These are phyloP conservation scores for Nothocercus julius DNA, from an alignment of 2,113 vertebrate species.

Conservation along the genomic window DNA sequence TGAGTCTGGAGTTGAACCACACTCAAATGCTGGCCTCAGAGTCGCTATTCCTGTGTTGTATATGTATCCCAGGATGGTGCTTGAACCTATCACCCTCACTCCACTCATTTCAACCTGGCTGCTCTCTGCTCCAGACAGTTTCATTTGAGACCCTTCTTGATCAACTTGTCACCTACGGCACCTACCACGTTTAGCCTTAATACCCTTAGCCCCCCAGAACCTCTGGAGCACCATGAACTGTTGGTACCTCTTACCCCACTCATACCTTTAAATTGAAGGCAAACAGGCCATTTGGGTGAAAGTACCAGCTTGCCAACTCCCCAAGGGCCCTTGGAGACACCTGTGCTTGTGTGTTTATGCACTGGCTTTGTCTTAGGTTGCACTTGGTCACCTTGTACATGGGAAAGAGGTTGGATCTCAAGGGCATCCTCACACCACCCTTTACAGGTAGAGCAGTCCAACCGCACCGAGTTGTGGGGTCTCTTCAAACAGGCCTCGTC, in stretches of 20 bases:
- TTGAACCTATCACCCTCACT: neutral
- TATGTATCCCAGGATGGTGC: neutral
- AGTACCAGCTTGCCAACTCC: neutral
- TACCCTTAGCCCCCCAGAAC: neutral
- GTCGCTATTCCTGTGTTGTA: neutral
- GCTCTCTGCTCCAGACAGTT: neutral
- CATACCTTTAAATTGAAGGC: neutral
- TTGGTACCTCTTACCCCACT: neutral
- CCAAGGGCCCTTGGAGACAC: neutral
- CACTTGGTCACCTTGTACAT: neutral
- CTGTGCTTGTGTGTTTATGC: neutral
- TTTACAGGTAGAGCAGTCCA: neutral
- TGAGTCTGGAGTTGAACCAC: neutral
- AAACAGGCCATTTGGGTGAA: neutral
- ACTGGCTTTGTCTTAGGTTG: neutral
- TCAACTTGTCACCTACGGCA: neutral
- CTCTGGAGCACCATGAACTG: neutral
- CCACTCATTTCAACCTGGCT: neutral
- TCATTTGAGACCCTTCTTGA: neutral
- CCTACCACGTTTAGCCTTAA: neutral
- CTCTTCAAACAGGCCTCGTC: neutral
- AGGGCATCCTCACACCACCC: neutral
- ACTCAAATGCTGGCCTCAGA: neutral
- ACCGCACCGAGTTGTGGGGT: rapidly evolving
- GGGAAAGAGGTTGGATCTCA: neutral